Evolutionary conservation across 2,888 invertebrate species (phyloP).

Genomic region (Apodemia hepburni): DNA sequence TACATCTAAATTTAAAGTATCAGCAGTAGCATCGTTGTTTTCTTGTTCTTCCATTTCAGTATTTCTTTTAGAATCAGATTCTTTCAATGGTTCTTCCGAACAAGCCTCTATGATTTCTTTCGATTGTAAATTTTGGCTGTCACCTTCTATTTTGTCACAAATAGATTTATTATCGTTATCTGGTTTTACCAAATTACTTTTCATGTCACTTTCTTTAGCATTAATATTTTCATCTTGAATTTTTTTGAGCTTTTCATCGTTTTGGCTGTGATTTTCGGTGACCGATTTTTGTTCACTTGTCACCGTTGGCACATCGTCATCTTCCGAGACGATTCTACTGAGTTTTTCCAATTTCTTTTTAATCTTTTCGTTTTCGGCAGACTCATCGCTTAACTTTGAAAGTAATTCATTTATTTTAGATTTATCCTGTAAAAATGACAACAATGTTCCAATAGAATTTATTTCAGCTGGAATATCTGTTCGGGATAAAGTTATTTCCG

Average conservation of each 20-base stretch:
- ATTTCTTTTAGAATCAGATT: not conserved
- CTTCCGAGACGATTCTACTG: constrained; percentile 77
- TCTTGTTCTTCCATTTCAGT: constrained; percentile 1
- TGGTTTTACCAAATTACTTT: not conserved
- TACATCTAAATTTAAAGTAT: constrained; percentile 25
- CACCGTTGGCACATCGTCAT: constrained; percentile 41
- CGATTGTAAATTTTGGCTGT: not conserved
- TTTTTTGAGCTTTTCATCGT: constrained; percentile 8
- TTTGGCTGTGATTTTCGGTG: constrained; percentile 3
- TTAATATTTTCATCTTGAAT: not conserved
- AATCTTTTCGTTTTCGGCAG: constrained; percentile 68
- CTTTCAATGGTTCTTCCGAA: not conserved
- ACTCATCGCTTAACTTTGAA: constrained; percentile 56
- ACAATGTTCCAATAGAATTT: constrained; percentile 52
- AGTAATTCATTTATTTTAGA: constrained; percentile 72
- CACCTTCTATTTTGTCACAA: not conserved
- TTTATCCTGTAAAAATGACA: constrained; percentile 67
- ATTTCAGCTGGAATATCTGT: constrained; percentile 38
- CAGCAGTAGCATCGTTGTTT: constrained; percentile 17
- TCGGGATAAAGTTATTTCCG: constrained; percentile 33
- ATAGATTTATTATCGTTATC: not conserved
- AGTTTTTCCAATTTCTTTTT: constrained; percentile 80
- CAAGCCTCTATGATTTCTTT: not conserved
- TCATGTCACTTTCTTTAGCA: not conserved
- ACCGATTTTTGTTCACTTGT: not conserved